Evolutionary conservation across 2,113 vertebrate species (phyloP).

Genomic region (Psophia crepitans): DNA sequence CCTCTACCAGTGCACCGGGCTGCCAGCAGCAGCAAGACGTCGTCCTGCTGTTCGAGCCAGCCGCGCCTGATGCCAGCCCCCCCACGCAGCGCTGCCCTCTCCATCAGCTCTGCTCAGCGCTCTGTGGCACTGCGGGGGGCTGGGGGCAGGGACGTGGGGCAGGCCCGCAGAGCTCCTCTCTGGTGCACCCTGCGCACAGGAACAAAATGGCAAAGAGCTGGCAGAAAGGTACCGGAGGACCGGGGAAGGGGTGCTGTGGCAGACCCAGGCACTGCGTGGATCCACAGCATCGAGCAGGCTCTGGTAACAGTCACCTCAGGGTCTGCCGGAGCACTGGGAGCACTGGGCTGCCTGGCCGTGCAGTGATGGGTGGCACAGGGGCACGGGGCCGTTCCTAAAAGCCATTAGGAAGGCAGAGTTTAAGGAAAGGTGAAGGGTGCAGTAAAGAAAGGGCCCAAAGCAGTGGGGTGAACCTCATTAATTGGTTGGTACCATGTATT

Average conservation of each 20-base stretch:
- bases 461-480: neutral
- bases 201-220: neutral
- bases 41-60: accelerated
- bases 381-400: neutral
- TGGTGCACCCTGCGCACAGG: neutral
- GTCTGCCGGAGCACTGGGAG: neutral
- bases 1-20: neutral
- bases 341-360: neutral
- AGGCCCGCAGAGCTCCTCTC: neutral
- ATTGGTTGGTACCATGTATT: neutral
- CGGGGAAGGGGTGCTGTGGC: neutral
- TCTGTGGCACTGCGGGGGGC: neutral
- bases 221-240: neutral
- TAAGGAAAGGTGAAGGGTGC: neutral
- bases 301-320: accelerated
- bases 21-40: neutral
- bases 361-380: accelerated
- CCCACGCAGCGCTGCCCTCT: accelerated
- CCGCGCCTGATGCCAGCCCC: neutral
- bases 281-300: neutral
- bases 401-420: neutral
- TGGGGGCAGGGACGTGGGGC: neutral
- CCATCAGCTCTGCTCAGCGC: neutral
- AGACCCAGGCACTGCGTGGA: neutral
- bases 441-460: neutral